Evolutionary conservation across 2,797 vertebrate genomes (phyloP).

Genomic region (Pangasius krempfi): DNA sequence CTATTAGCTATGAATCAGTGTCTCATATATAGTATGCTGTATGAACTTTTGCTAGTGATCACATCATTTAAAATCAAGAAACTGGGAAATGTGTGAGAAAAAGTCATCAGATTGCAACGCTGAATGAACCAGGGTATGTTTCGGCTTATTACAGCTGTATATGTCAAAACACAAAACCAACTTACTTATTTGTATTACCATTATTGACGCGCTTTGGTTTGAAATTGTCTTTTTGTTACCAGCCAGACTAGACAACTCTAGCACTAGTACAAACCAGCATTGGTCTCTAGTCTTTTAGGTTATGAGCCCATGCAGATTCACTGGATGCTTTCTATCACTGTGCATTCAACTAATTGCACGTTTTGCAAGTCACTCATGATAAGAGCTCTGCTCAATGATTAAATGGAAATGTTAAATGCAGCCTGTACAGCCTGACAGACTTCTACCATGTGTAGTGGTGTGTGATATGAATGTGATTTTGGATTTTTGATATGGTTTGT

Average conservation of each 20-base stretch:
- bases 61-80: not conserved
- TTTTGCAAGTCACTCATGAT: not conserved
- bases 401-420: conserved; percentile 23
- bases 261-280: not conserved
- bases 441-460: not conserved
- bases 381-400: not conserved
- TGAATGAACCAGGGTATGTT: not conserved
- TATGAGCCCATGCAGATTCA: not conserved
- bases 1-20: not conserved
- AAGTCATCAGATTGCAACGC: not conserved
- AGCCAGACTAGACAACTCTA: not conserved
- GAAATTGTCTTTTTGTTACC: not conserved
- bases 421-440: not conserved
- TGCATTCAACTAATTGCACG: conserved; percentile 10
- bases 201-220: not conserved
- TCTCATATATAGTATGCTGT: not conserved
- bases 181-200: not conserved
- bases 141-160: not conserved
- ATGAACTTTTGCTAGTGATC: not conserved
- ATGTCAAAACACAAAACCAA: not conserved
- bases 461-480: not conserved
- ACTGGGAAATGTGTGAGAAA: not conserved
- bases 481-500: not conserved
- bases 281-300: not conserved
- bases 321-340: conserved; percentile 4